phyloP scores from a whole-genome alignment of 2,113 vertebrate species.

The Brienomyrus longianalis region DNA sequence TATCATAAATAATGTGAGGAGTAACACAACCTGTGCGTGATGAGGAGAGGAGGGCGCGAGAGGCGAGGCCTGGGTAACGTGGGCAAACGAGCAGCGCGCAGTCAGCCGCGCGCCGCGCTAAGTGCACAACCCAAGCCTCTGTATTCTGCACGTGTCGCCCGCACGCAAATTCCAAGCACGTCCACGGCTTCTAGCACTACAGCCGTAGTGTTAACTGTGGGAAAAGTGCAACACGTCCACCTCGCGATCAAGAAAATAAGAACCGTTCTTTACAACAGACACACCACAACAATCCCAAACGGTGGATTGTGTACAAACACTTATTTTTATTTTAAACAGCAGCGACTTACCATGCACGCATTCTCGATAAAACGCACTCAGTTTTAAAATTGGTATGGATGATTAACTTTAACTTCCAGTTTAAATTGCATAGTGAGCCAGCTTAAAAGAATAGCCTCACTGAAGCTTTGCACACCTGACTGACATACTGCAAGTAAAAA shows the following conservation, averaged over 20 bases:
- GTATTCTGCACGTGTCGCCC: not conserved
- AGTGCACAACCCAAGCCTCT: not conserved
- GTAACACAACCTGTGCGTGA: not conserved
- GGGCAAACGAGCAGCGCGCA: not conserved
- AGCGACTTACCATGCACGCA: not conserved
- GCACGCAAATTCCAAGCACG: not conserved
- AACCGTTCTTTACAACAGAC: not conserved
- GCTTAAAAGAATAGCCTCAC: not conserved
- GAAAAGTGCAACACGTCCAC: not conserved
- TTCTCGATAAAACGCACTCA: not conserved
- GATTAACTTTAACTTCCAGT: not conserved
- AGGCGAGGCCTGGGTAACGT: not conserved
- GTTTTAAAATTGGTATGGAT: not conserved
- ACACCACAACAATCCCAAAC: not conserved
- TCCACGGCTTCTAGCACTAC: not conserved
- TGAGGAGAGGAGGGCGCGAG: not conserved
- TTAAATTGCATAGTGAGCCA: not conserved
- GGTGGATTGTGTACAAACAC: not conserved
- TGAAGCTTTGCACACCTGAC: not conserved
- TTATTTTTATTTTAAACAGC: not conserved
- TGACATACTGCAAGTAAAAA: not conserved
- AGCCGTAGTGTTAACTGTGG: not conserved
- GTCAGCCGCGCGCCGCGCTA: not conserved
- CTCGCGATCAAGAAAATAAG: not conserved
- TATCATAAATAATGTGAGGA: not conserved